These are phyloP conservation scores for Heptranchias perlo DNA, from an alignment of 2,113 vertebrate species.

Conservation along the genomic window DNA sequence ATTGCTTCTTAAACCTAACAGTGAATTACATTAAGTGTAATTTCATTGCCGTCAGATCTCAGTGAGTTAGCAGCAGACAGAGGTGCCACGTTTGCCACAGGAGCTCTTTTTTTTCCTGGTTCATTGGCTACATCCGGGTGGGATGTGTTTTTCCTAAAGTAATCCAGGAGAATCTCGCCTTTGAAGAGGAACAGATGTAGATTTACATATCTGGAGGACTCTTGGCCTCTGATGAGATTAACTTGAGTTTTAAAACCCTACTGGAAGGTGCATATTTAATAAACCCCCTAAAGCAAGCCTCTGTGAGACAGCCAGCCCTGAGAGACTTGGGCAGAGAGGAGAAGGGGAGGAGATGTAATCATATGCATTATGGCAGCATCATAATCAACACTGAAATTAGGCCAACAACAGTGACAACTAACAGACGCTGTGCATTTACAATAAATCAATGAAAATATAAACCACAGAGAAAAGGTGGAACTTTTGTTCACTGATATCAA, in stretches of 20 bases:
- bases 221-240: constrained; percentile 96
- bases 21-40: constrained; percentile 77
- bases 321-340: constrained; percentile 72
- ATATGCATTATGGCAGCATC: constrained; percentile 54
- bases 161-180: constrained; percentile 89
- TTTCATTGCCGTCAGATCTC: constrained; percentile 75
- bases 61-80: constrained; percentile 53
- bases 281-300: constrained; percentile 86
- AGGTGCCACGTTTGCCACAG: constrained; percentile 62
- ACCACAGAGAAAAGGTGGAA: not conserved
- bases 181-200: constrained; percentile 98
- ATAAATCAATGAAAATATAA: constrained; percentile 30
- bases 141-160: constrained; percentile 67
- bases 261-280: constrained; percentile 99
- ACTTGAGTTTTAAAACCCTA: constrained; percentile 73
- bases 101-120: constrained; percentile 57
- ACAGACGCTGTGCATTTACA: constrained; percentile 52
- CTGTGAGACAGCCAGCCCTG: constrained; percentile 68
- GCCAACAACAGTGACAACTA: constrained; percentile 55
- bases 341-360: constrained; percentile 66
- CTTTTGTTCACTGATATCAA: not conserved
- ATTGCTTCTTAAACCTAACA: constrained; percentile 71
- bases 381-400: constrained; percentile 73
- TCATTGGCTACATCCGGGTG: constrained; percentile 72
- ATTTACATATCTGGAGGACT: constrained; percentile 99